A percentile compares a stretch with the other conserved stretches of the same genome.
Conservation (phyloP, 2,888 invertebrate genomes). For the Meghimatium bilineatum region DNA sequence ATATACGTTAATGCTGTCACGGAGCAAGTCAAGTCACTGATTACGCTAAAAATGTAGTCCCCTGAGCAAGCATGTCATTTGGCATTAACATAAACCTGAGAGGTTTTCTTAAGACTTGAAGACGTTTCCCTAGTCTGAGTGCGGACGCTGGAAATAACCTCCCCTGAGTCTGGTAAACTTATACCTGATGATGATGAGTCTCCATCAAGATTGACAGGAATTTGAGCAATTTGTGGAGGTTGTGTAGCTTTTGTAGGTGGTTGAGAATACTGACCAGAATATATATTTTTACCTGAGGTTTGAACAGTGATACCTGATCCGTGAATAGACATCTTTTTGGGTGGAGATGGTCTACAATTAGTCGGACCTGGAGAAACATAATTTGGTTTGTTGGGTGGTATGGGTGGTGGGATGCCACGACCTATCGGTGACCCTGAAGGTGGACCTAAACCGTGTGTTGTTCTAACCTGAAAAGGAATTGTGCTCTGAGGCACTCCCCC, state of each 20-base stretch:
- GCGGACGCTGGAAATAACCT: conserved; percentile 53
- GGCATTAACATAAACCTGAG: conserved; percentile 74
- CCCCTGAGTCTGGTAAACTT: conserved; percentile 11
- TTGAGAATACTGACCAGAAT: conserved; percentile 36
- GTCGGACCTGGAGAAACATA: conserved; percentile 52
- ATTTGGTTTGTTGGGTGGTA: conserved; percentile 76
- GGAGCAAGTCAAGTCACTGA: background rate
- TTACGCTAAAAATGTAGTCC: background rate
- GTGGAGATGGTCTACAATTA: conserved; percentile 60
- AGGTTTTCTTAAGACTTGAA: conserved; percentile 67
- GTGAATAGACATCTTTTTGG: conserved; percentile 65
- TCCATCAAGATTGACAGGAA: conserved; percentile 68
- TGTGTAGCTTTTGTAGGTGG: conserved; percentile 3
- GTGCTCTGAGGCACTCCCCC: conserved; percentile 41
- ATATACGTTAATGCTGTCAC: background rate
- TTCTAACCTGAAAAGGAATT: conserved; percentile 10
- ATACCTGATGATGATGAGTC: conserved; percentile 41
- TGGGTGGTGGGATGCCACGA: conserved; percentile 73
- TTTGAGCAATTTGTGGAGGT: conserved; percentile 61
- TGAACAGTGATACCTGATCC: conserved; percentile 62
- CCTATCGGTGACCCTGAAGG: conserved; percentile 56
- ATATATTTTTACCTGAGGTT: conserved; percentile 46
- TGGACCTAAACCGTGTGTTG: conserved; percentile 29
- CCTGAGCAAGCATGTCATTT: conserved; percentile 59
- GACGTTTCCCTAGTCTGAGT: conserved; percentile 64